Evolutionary conservation across 37 sponge, comb jelly and placozoan genomes (phyloP), one percentile per base, ranked within the genome.

Genomic region (Halisarca cf. caerulea): DNA sequence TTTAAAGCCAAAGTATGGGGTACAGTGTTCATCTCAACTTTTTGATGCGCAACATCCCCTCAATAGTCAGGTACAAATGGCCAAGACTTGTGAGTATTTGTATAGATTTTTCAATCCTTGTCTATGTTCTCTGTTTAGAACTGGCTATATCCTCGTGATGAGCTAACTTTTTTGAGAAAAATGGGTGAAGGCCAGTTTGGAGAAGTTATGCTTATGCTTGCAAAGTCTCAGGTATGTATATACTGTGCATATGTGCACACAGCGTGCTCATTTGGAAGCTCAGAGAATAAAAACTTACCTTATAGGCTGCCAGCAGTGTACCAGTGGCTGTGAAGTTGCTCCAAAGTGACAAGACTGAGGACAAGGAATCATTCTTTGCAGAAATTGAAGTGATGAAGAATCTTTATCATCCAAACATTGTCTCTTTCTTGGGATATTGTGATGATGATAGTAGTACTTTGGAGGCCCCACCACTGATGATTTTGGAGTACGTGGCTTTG

Each of bases 401-500:
- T 68, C 69, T 68, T 34, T 34, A 68, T 34, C 69, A 68, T 68
- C 69, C 69, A 3, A 68, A 68, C 69, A 68, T 68, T 68, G 69
- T 68, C 33, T 68, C 69, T 34, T 68, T 68, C 69, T 34, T 68
- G 14, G 69, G 69, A 0, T 68, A 34, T 34, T 68, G 69, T 68
- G 33, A 68, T 28, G 69, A 28, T 28, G 17, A 28, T 17, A 34
- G 34, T 27, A 34, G 33, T 30, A 34, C n/a, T 34, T 30, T 68
- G 69, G 69, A 7, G 2, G 69, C 69, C 28, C 69, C 69, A 68
- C 69, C 69, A 2, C 69, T 68, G 69, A 68, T 68, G 69, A 34
- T 68, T 34, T 68, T 68, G 69, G 69, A 68, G 69, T 68, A 68
- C 69, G 30, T 68, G 69, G 27, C 69, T 17, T 34, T 68, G 33